A percentile compares a stretch with the other conserved stretches of the same genome.
These are phyloP conservation scores for Electrophaes corylata DNA, from an alignment of 2,888 invertebrate genomes.

Conservation along the genomic window DNA sequence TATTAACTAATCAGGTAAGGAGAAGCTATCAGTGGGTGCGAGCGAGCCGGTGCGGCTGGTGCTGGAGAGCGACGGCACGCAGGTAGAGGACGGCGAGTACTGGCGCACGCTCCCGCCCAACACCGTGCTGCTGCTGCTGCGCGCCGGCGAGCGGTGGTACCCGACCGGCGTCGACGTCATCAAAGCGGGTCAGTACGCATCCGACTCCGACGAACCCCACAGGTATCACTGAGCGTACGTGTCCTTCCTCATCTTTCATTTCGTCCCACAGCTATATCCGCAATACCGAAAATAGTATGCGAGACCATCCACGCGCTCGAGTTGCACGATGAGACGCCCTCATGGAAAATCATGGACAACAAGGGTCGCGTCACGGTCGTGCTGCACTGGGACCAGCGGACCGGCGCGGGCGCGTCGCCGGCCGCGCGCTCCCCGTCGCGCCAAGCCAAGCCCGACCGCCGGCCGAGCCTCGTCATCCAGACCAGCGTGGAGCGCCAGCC, in stretches of 20 bases:
- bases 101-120: conserved; percentile 97
- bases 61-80: conserved; percentile 97
- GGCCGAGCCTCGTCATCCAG: conserved; percentile 90
- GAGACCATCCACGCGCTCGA: conserved; percentile 98
- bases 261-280: conserved; percentile 91
- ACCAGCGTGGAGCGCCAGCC: conserved; percentile 89
- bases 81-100: conserved; percentile 98
- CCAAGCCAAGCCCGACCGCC: conserved; percentile 81
- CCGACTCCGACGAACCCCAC: neutral
- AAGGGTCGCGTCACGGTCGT: conserved; percentile 98
- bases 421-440: conserved; percentile 82
- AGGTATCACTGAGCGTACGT: no score
- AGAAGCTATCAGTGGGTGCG: conserved; percentile 94
- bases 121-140: conserved; percentile 93
- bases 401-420: conserved; percentile 86
- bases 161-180: conserved; percentile 97
- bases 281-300: conserved; percentile 98
- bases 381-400: conserved; percentile 97
- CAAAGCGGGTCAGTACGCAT: conserved; percentile 90
- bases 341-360: conserved; percentile 99
- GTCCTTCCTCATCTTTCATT: neutral
- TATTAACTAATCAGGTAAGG: conserved; percentile 86
- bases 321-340: conserved; percentile 97
- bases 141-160: conserved; percentile 96
- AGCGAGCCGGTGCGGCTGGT: conserved; percentile 95